Conservation (phyloP, 2,113 vertebrate species). For the Cinclus mexicanus region DNA sequence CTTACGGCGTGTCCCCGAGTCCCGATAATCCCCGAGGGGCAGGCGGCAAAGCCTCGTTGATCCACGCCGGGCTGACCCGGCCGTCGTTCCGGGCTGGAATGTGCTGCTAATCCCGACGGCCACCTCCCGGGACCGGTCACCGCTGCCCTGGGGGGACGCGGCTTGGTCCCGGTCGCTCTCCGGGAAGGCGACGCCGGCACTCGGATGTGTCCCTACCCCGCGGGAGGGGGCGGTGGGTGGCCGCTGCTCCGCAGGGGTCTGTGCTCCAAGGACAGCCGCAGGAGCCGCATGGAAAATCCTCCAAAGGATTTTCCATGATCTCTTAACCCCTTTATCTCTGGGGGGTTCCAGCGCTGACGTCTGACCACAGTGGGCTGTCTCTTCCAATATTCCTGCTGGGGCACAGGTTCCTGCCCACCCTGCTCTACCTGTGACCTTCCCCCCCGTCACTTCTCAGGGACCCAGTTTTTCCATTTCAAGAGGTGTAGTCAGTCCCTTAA, state of each 20-base stretch:
- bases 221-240: not conserved
- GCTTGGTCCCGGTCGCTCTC: accelerated
- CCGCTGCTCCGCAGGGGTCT: not conserved
- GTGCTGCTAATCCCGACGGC: not conserved
- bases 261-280: not conserved
- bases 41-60: not conserved
- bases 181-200: accelerated
- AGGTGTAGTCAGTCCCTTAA: not conserved
- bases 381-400: not conserved
- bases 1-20: not conserved
- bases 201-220: accelerated
- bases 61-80: accelerated
- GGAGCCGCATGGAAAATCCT: too few relatives aligned
- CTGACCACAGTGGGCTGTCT: not conserved
- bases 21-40: not conserved
- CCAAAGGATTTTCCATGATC: not conserved
- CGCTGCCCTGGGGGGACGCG: accelerated
- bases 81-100: not conserved
- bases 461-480: not conserved
- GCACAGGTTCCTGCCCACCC: not conserved
- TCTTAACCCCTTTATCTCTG: not conserved
- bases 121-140: not conserved
- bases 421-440: not conserved
- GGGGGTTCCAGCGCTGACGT: not conserved
- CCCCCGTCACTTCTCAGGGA: not conserved